These are phyloP conservation scores for Belonocnema kinseyi DNA, from an alignment of 1,140 invertebrate genomes.

Conservation along the genomic window DNA sequence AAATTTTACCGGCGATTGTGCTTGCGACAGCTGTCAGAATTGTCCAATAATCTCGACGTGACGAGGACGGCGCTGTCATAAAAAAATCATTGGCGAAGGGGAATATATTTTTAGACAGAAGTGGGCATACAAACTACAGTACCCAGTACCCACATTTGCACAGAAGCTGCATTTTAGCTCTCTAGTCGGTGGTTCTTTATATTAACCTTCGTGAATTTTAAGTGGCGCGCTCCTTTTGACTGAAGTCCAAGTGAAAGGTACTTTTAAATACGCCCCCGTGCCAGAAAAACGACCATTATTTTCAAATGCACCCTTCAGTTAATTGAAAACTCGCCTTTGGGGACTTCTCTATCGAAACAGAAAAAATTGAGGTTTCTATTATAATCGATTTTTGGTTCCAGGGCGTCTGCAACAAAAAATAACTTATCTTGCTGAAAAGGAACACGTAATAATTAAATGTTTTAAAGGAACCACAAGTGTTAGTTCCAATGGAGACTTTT, in stretches of 20 bases:
- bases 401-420: too few species aligned
- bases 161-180: not conserved
- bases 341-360: too few species aligned
- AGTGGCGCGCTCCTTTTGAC: slow-evolving; percentile 11
- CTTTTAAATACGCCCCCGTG: not conserved
- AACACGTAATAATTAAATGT: too few species aligned
- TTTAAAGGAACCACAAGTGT: too few species aligned
- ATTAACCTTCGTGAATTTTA: too few species aligned
- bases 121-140: not conserved
- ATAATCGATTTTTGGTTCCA: too few species aligned
- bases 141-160: too few species aligned
- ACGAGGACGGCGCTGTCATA: slow-evolving; percentile 14
- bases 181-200: not conserved
- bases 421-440: too few species aligned
- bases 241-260: slow-evolving; percentile 14
- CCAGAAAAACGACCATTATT: not conserved
- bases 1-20: slow-evolving; percentile 19
- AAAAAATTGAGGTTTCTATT: too few species aligned
- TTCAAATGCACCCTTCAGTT: slow-evolving; percentile 10
- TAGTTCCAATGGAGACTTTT: too few species aligned
- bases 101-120: slow-evolving; percentile 12
- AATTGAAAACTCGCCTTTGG: slow-evolving; percentile 12
- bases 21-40: slow-evolving; percentile 29
- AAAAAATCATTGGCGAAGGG: not conserved
- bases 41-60: slow-evolving; percentile 26